Conservation (phyloP, 2,113 vertebrate genomes). For the Malurus alboscapulatus region DNA sequence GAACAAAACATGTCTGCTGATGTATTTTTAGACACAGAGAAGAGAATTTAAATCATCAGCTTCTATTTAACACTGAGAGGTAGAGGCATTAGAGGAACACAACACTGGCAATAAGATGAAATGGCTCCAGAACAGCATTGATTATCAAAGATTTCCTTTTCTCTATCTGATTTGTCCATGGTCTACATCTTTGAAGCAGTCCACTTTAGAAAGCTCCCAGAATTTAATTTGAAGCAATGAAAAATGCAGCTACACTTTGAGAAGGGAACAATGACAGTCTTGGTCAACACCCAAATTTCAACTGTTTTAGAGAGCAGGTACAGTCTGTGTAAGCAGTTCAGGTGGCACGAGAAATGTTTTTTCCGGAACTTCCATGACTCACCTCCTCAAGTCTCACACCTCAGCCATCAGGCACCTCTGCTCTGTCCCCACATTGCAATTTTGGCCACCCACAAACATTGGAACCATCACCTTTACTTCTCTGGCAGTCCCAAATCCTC, state of each 20-base stretch:
- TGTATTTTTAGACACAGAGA: neutral
- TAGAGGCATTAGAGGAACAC: neutral
- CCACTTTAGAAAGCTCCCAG: neutral
- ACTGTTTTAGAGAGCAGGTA: neutral
- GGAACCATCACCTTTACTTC: neutral
- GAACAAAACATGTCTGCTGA: neutral
- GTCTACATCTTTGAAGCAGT: neutral
- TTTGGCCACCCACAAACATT: neutral
- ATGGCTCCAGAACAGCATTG: neutral
- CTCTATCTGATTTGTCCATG: neutral
- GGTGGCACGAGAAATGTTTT: rapidly evolving
- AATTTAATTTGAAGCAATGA: neutral
- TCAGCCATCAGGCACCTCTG: neutral
- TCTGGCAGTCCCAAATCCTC: neutral
- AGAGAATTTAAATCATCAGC: neutral
- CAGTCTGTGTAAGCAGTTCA: neutral
- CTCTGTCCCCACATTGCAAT: neutral
- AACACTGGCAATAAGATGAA: neutral
- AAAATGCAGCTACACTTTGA: neutral
- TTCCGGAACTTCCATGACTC: neutral
- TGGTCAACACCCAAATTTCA: neutral
- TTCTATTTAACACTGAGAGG: neutral
- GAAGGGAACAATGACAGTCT: neutral
- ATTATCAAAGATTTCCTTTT: neutral
- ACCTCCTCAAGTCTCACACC: neutral